Evolutionary conservation across 1,140 invertebrate species (phyloP).

Genomic region (Drosophila simulans): DNA sequence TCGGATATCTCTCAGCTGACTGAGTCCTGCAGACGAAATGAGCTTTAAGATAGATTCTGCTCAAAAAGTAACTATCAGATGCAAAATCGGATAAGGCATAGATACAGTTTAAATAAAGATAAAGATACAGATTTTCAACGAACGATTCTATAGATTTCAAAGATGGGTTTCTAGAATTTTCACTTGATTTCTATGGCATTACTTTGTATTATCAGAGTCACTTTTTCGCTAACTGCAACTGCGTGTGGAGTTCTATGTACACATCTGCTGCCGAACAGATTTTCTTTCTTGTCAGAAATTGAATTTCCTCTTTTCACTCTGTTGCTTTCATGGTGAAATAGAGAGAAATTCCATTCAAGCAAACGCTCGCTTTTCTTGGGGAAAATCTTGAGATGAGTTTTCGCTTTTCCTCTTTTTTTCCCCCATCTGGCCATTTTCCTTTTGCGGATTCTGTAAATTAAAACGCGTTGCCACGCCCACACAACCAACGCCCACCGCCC

Average conservation of each 20-base stretch:
- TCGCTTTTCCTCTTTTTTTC: slow-evolving; percentile 26
- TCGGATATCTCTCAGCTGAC: slow-evolving; percentile 27
- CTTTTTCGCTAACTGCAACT: neutral
- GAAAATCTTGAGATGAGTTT: slow-evolving; percentile 49
- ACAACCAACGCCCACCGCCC: slow-evolving; percentile 1
- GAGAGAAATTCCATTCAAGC: slow-evolving; percentile 41
- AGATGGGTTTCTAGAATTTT: too few species aligned
- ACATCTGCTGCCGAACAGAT: neutral
- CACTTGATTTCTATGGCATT: too few species aligned
- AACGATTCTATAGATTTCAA: too few species aligned
- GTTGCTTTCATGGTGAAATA: slow-evolving; percentile 26
- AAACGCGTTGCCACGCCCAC: slow-evolving; percentile 43
- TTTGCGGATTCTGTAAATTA: slow-evolving; percentile 47
- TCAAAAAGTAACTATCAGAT: neutral
- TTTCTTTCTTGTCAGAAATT: slow-evolving; percentile 24
- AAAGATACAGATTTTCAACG: too few species aligned
- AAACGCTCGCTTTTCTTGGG: slow-evolving; percentile 26
- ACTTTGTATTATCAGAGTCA: neutral
- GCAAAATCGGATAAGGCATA: neutral
- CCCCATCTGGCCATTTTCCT: slow-evolving; percentile 10
- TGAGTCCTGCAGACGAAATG: slow-evolving; percentile 24
- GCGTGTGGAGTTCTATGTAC: neutral
- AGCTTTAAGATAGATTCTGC: slow-evolving; percentile 18
- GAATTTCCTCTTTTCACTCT: slow-evolving; percentile 18
- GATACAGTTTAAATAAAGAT: neutral